A percentile compares a stretch with the other conserved stretches of the same genome.
phyloP scores from a whole-genome alignment of 2,797 vertebrate species.

The Heteromormyrus szaboi region DNA sequence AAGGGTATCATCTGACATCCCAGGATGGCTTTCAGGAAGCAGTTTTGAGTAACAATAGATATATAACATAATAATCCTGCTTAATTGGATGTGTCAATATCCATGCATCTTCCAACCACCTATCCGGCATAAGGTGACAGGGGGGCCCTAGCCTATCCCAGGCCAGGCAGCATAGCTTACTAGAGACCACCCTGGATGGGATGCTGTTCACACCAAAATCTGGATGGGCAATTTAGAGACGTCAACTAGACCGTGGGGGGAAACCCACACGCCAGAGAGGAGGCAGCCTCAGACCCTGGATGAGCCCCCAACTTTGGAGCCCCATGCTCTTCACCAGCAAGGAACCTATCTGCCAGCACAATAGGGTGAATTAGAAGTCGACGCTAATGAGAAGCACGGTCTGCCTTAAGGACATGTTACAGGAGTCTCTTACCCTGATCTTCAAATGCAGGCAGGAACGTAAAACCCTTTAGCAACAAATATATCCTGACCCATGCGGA shows the following conservation, averaged over 20 bases:
- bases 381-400: background rate
- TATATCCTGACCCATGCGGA: background rate
- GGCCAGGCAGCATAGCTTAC: background rate
- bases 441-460: slow-evolving; percentile 33
- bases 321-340: background rate
- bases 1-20: background rate
- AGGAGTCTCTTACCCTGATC: background rate
- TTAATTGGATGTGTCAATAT: background rate
- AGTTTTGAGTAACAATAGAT: background rate
- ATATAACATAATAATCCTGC: background rate
- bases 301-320: background rate
- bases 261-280: background rate
- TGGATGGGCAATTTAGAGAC: background rate
- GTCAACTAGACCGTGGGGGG: background rate
- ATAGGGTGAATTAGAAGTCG: background rate
- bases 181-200: background rate
- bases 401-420: background rate
- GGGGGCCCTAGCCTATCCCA: background rate
- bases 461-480: background rate
- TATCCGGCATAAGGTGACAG: background rate
- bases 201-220: background rate
- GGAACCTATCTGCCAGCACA: background rate
- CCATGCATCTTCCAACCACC: background rate
- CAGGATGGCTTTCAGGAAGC: background rate
- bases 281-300: background rate